Conservation (phyloP, 2,113 vertebrate genomes). For the Indicator maculatus region DNA sequence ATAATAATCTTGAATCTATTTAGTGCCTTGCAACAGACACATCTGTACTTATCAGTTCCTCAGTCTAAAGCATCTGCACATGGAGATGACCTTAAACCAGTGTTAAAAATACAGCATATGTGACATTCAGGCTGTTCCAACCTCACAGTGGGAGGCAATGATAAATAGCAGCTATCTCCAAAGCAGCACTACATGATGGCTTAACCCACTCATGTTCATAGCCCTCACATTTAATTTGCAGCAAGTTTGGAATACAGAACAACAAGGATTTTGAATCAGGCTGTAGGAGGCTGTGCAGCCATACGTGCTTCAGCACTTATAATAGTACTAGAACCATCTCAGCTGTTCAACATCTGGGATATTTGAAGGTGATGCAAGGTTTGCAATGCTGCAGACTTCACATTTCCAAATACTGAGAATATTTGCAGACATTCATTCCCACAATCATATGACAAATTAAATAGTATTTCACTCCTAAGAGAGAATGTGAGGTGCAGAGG, state of each 20-base stretch:
- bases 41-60: not conserved
- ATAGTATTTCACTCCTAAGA: not conserved
- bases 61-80: constrained; percentile 26
- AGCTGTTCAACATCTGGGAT: not conserved
- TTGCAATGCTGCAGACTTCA: not conserved
- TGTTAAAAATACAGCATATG: constrained; percentile 29
- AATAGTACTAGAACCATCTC: not conserved
- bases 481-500: not conserved
- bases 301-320: not conserved
- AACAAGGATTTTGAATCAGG: not conserved
- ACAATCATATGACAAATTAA: not conserved
- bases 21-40: not conserved
- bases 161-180: constrained; percentile 40
- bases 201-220: constrained; percentile 21
- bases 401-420: not conserved
- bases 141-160: constrained; percentile 2
- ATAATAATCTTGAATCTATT: constrained; percentile 12
- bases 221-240: constrained; percentile 18
- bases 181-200: not conserved
- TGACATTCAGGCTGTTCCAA: constrained; percentile 39
- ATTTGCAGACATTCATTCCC: not conserved
- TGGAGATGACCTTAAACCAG: constrained; percentile 42
- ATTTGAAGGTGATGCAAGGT: not conserved
- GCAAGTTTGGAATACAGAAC: not conserved
- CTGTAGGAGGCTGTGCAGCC: not conserved